These are phyloP conservation scores for Drosophila conformis DNA, from an alignment of 2,888 invertebrate species.

Conservation along the genomic window DNA sequence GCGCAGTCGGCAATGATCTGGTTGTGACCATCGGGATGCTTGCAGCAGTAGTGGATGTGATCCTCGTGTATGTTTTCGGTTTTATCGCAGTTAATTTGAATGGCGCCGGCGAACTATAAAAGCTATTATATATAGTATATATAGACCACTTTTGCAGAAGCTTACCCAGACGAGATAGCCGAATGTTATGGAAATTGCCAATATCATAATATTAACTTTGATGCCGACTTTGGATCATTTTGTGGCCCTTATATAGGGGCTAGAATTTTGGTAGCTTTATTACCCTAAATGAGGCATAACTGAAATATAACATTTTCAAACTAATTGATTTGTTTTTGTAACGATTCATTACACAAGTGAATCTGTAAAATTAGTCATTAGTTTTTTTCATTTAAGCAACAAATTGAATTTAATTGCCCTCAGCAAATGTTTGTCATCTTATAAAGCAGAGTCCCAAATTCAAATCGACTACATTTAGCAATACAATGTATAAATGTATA, in stretches of 20 bases:
- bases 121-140: background rate
- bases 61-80: slow-evolving; percentile 66
- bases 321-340: slow-evolving; percentile 25
- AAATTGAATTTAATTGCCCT: slow-evolving; percentile 22
- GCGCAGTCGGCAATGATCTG: slow-evolving; percentile 67
- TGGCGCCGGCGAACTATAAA: slow-evolving; percentile 25
- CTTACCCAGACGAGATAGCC: slow-evolving; percentile 56
- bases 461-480: slow-evolving; percentile 11
- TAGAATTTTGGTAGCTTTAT: background rate
- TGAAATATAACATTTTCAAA: background rate
- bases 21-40: slow-evolving; percentile 77
- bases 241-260: slow-evolving; percentile 30
- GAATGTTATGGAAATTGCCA: slow-evolving; percentile 12
- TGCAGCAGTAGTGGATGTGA: slow-evolving; percentile 74
- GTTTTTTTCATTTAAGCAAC: slow-evolving; percentile 39
- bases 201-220: slow-evolving; percentile 34
- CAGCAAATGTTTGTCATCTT: slow-evolving; percentile 19
- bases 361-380: slow-evolving; percentile 1
- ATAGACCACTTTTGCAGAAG: background rate
- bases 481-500: slow-evolving; percentile 9
- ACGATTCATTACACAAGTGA: slow-evolving; percentile 47
- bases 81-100: slow-evolving; percentile 67
- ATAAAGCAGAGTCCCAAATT: slow-evolving; percentile 38
- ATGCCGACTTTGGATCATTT: background rate
- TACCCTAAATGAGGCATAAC: slow-evolving; percentile 22